Evolutionary conservation across 2,113 vertebrate species (phyloP), one percentile per base, ranked within the genome.

Genomic region (Ophiodon elongatus): DNA sequence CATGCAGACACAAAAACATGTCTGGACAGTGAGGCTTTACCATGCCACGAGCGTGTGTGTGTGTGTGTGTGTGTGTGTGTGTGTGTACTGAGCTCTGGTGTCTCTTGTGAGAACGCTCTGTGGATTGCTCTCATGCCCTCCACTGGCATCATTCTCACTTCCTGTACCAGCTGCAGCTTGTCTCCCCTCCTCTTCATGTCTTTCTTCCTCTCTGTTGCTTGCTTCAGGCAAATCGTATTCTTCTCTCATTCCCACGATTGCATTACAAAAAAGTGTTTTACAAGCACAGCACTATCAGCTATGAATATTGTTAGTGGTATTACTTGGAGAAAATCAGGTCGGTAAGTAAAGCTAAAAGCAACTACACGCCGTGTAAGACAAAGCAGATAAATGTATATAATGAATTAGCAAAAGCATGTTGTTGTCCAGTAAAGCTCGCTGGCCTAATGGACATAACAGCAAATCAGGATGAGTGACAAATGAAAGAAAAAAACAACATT

Each of bases 131-230:
- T 93, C 84, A 84, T 89, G 90, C 91, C 85, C 93, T 90, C 59
- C 83, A 35, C 73, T 92, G 92, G 89, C 90, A 94, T 88, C 87
- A 76, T 87, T 72, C 56, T 70, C 54, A 80, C 90, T 93, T 93
- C 93, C 90, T 94, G 85, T 91, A 85, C 92, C 94, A 94, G 93
- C 93, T 94, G 93, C 83, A 91, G 81, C 86, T 85, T 29, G 77
- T 92, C 90, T 84, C 66, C 52, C 82, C 13, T 59, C 73, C 35
- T 70, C 52, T 76, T 43, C 14, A n/a, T 52, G 21, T 75, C 56
- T 19, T 29, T 72, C 1, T 19, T 33, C 76, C 45, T 84, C 57
- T 75, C 19, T 31, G 3, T 66, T 74, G 69, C 54, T 65, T 66
- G 70, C 52, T 81, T 80, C 63, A 6, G 71, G 65, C 79, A 77